Conservation (phyloP, 2,797 vertebrate genomes). For the Centropyge bicolor region DNA sequence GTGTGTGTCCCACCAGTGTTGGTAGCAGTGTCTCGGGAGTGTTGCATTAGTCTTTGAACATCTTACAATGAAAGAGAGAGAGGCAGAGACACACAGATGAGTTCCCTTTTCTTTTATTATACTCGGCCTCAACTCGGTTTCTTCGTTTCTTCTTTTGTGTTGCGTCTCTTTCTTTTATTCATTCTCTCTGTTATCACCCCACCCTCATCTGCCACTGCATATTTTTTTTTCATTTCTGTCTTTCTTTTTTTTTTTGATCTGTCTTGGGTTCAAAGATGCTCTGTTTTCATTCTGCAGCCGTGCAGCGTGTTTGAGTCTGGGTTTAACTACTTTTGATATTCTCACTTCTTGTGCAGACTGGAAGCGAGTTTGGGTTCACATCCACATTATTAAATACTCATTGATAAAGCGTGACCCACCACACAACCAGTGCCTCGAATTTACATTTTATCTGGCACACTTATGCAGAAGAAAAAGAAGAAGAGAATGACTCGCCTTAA, state of each 20-base stretch:
- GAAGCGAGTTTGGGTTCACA: slow-evolving; percentile 17
- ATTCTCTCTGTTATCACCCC: slow-evolving; percentile 53
- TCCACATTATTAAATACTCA: slow-evolving; percentile 19
- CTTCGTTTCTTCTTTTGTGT: slow-evolving; percentile 49
- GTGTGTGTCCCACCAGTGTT: slow-evolving; percentile 49
- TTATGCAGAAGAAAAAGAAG: slow-evolving; percentile 5
- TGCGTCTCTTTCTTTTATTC: slow-evolving; percentile 54
- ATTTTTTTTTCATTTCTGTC: slow-evolving; percentile 5
- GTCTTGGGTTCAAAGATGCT: slow-evolving; percentile 41
- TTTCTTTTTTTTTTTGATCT: slow-evolving; percentile 16
- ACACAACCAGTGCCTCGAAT: neutral
- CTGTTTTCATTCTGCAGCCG: slow-evolving; percentile 49
- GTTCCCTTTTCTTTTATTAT: slow-evolving; percentile 52
- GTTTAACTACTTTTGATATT: slow-evolving; percentile 45
- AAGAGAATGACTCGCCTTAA: neutral
- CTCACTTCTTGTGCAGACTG: slow-evolving; percentile 28
- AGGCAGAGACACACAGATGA: slow-evolving; percentile 32
- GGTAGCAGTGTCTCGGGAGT: slow-evolving; percentile 67
- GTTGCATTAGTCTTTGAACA: slow-evolving; percentile 75
- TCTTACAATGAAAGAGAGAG: slow-evolving; percentile 57
- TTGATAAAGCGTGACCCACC: slow-evolving; percentile 41
- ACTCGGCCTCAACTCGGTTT: slow-evolving; percentile 41
- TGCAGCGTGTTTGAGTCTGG: slow-evolving; percentile 27
- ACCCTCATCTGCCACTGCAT: slow-evolving; percentile 39
- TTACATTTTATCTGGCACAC: slow-evolving; percentile 1